Base-by-base conservation (phyloP, 2,888 invertebrate genomes). In the Mythimna lalbum region DNA sequence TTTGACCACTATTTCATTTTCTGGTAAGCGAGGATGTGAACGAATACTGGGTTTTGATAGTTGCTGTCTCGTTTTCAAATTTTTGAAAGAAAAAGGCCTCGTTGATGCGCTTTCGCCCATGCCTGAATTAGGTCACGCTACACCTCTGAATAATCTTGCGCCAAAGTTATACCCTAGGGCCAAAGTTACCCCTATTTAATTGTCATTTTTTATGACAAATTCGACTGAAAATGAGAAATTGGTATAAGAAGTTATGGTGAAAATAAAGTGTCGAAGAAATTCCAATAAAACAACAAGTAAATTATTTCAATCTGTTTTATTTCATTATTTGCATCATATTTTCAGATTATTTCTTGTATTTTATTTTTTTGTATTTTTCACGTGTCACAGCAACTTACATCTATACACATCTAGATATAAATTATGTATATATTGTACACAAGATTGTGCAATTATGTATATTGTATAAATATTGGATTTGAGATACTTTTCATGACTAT, bases 311-410 rank as follows among this genome's bases (percentile, higher is more conserved):
- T 84, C 78, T 84, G 82, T 80, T 87, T 83, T 87, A 85, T 87
- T 87, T 86, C 85, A 88, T 86, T 88, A 89, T 90, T 90, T 86
- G 81, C 80, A 86, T 87, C 76, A 80, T 83, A 83, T 86, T 84
- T 85, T 87, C 82, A 84, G 79, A 84, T 86, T 82, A 81, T 64
- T 85, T 68, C 19, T 87, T 80, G 69, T 78, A 80, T 81, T 75
- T 89, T 88, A 17, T 90, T 62, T 88, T n/a, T 86, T 87, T 86
- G 63, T 75, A 81, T 85, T 87, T 87, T 85, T 69, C 85, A 85
- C 80, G 74, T 74, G 92, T 91, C 90, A 93, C 93, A 94, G 90
- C 90, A 84, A 91, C 87, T 91, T 93, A 93, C 53, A 79, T 72
- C 62, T 84, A 88, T 82, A 86, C 78, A 81, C 81, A 83, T 74